Evolutionary conservation across 2,888 invertebrate genomes (phyloP).

Genomic region (Drosophila paramelanica): DNA sequence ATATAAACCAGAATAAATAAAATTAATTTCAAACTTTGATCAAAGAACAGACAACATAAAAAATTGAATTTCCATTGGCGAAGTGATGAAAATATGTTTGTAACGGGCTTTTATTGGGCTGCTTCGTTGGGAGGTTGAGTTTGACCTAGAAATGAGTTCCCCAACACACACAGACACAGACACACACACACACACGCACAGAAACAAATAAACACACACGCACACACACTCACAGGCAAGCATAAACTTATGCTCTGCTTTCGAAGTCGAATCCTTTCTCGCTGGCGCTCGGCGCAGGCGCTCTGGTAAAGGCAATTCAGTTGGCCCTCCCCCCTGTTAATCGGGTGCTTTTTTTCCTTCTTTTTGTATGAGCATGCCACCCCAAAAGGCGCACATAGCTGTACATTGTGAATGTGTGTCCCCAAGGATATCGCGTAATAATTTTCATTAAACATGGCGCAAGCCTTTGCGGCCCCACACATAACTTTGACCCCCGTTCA

Average conservation of each 20-base stretch:
- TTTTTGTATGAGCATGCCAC: slow-evolving; percentile 77
- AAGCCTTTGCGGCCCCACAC: slow-evolving; percentile 58
- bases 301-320: slow-evolving; percentile 53
- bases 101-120: slow-evolving; percentile 50
- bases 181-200: slow-evolving; percentile 10
- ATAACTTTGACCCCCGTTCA: slow-evolving; percentile 27
- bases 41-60: neutral
- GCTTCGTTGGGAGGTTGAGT: slow-evolving; percentile 54
- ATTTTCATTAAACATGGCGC: slow-evolving; percentile 78
- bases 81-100: slow-evolving; percentile 38
- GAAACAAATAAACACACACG: slow-evolving; percentile 29
- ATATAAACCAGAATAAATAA: neutral
- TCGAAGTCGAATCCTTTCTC: slow-evolving; percentile 60
- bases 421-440: slow-evolving; percentile 80
- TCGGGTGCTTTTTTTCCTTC: neutral
- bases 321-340: slow-evolving; percentile 30
- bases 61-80: slow-evolving; percentile 20
- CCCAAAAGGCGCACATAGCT: slow-evolving; percentile 69
- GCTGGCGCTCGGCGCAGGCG: slow-evolving; percentile 55
- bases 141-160: slow-evolving; percentile 76
- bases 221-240: slow-evolving; percentile 5
- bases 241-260: slow-evolving; percentile 53
- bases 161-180: slow-evolving; percentile 37
- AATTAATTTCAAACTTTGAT: neutral
- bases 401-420: slow-evolving; percentile 49